Evolutionary conservation across 2,888 invertebrate species (phyloP).

Genomic region (Heliconius aoede): DNA sequence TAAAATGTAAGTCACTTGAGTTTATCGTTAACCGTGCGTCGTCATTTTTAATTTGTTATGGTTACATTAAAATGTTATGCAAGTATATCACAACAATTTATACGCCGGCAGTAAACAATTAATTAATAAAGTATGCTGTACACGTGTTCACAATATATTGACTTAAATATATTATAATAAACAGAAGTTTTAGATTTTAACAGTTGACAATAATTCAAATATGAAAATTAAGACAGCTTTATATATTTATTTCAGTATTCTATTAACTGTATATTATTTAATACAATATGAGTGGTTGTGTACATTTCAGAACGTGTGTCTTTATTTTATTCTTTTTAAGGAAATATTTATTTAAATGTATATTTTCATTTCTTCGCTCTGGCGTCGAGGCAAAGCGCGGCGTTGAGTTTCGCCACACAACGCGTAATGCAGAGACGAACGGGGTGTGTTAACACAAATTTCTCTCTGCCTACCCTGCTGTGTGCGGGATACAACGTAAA

Average conservation of each 20-base stretch:
- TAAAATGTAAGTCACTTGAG: background rate
- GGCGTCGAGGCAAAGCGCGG: too few relatives aligned
- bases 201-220: background rate
- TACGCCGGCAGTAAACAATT: constrained; percentile 6
- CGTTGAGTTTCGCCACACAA: too few relatives aligned
- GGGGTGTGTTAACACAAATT: too few relatives aligned
- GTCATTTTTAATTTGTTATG: constrained; percentile 1
- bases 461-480: too few relatives aligned
- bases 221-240: background rate
- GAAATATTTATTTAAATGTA: too few relatives aligned
- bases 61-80: constrained; percentile 4
- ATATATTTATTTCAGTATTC: background rate
- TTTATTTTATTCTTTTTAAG: background rate
- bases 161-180: background rate
- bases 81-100: constrained; percentile 18
- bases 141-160: background rate
- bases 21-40: constrained; percentile 18
- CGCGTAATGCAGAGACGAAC: too few relatives aligned
- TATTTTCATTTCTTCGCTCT: too few relatives aligned
- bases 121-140: background rate
- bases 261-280: background rate
- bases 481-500: too few relatives aligned
- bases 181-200: background rate
- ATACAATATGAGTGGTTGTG: background rate
- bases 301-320: background rate